Evolutionary conservation across 1,140 invertebrate genomes (phyloP), one percentile per base, ranked within the genome.

Genomic region (Zaprionus kolodkinae): DNA sequence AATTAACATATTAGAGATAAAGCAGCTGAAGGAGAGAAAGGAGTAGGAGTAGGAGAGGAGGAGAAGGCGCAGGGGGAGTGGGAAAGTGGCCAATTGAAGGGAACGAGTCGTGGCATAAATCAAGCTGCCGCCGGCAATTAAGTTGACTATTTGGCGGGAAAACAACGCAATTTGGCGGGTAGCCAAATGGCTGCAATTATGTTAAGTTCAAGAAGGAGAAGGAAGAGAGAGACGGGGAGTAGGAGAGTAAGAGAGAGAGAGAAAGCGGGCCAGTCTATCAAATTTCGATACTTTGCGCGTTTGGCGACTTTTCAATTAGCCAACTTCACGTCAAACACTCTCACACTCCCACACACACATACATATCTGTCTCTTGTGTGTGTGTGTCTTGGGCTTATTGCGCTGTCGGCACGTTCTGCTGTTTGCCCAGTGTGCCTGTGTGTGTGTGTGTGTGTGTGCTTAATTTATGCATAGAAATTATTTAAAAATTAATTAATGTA

Each of bases 401-500:
- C 11, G 45, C 71, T 9, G 33, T 50, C 48, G 15, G 54, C 69
- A 65, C 54, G 55, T 60, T 66, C 57, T 43, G 40, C 13, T 72
- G 63, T 60, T 60, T 59, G 57, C 52, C 57, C n/a, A 43, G 40
- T 52, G 27, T 35, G 60, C 48, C 21, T 21, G 21, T 21, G 21
- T 21, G 21, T 60, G 25, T 48, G 62, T 70, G 83, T 40, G 6
- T 45, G 38, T 40, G 38, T 40, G 40, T 45, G 40, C 9, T 62
- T 66, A 78, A 83, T 86, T 88, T 88, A 87, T 71, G 79, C 72
- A 87, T 84, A 75, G 78, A 72, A 72, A 72, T 62, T 72, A 61
- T 87, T 84, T 78, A 80, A 72, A 88, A 78, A 87, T 84, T 84
- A 88, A 87, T 88, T 88, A 72, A 78, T 84, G 71, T 78, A 72